Evolutionary conservation across 2,113 vertebrate genomes (phyloP), one percentile per base, ranked within the genome.

Genomic region (Triplophysa tibetana): DNA sequence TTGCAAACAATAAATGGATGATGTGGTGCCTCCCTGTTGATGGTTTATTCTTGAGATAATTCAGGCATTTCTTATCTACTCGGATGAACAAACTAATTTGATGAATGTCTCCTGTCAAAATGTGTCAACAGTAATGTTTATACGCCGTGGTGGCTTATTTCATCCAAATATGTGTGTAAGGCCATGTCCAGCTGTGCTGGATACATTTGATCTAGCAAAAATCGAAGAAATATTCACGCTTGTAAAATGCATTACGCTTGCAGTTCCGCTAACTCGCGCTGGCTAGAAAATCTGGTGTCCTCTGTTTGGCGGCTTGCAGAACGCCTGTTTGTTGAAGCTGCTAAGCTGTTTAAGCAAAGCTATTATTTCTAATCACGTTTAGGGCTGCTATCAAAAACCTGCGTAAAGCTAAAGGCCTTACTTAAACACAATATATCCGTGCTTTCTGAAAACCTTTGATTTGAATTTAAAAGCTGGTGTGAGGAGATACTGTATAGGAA

Each of bases 51-150:
- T 45, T 64, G 50, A 48, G 43, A 67, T 17, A 29, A 62, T 48
- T 75, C 56, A 33, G 63, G 48, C 45, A 63, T 75, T 26, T 24
- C 56, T 79, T 58, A 70, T 79, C 58, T 65, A 58, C 19, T 75
- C 29, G 43, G 63, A 75, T 21, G 24, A 75, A 56, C 14, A 14
- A 12, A 68, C 65, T 63, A 58, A 62, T 70, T 19, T 75, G 70
- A 83, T 65, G 29, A 75, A 45, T 69, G 56, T 80, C 70, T 63
- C n/a, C 70, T 69, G 48, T 79, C 65, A 70, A 56, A 64, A 29
- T 70, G 3, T 70, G 72, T 79, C 72, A 64, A 62, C 33, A 65
- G 2, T 50, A 16, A 75, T 79, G 50, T 78, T 65, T 60, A 45
- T 38, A 73, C 13, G 52, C 26, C 60, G 9, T 24, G 14, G 12